Base-by-base conservation (phyloP, 2,888 invertebrate species). In the Morpho helenor region DNA sequence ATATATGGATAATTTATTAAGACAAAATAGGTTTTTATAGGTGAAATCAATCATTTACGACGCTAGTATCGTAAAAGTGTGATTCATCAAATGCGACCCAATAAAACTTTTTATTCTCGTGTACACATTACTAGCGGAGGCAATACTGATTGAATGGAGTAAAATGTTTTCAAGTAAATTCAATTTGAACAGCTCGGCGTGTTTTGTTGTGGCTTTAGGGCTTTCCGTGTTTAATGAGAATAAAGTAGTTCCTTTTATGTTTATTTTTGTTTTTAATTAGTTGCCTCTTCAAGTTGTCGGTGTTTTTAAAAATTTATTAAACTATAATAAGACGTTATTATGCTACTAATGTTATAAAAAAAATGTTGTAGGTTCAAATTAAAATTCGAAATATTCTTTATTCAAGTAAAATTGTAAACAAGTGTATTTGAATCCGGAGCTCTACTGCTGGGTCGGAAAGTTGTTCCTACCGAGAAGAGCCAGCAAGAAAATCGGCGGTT, bases 121-220 rank as follows among this genome's bases (percentile, higher is more conserved):
- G 45, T 45, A 52, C 44, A 45, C 45, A 52, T 45, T 45, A 31
- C 51, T 44, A 31, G 44, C 44, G 31, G 31, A 31, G 31, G 44
- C 52, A 39, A 48, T 39, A n/a, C 48, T 54, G 48, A 60, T 60
- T 54, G 50, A 45, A 31, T 48, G 50, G 53, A 54, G 57, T 60
- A 60, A 60, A 60, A 60, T 54, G 53, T 57, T 57, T 57, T 53
- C 46, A 16, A 8, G 39, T 52, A 52, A 45, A 52, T 52, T 52
- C 52, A 52, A 52, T 52, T 52, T 52, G 39, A 52, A 39, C 31
- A 45, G 31, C 41, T n/a, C 7, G 23, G 10, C 44, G 31, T 9
- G 2, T 40, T 52, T 39, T 10, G 45, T 52, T 31, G 39, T 6
- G 6, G 16, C 44, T 45, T 45, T 44, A 7, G n/a, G 22, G 22